Percentiles rank a stretch among this genome's conserved stretches.
phyloP scores from a whole-genome alignment of 2,797 vertebrate genomes.

The Acrossocheilus wenchowensis region DNA sequence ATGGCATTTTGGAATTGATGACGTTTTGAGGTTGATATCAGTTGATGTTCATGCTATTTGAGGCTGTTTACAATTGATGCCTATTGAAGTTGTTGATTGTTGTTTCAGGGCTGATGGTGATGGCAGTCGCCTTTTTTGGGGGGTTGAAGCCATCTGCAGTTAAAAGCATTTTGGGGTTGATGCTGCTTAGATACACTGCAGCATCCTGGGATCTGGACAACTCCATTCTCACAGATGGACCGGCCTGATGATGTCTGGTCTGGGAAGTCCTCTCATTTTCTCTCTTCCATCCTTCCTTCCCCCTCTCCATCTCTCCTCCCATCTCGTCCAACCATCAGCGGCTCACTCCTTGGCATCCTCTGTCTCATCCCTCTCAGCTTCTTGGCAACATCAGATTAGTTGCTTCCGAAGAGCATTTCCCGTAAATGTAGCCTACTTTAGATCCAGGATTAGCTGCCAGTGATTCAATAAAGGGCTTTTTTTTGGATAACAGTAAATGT shows the following conservation, averaged over 20 bases:
- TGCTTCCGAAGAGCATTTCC: conserved; percentile 76
- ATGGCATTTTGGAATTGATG: background rate
- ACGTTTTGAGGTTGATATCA: background rate
- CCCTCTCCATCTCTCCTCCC: conserved; percentile 55
- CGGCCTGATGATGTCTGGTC: conserved; percentile 60
- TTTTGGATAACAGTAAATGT: conserved; percentile 64
- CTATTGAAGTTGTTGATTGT: background rate
- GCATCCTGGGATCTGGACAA: conserved; percentile 60
- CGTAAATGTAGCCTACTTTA: conserved; percentile 70
- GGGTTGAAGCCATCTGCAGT: conserved; percentile 4
- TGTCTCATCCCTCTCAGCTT: conserved; percentile 68
- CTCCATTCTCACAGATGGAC: conserved; percentile 69
- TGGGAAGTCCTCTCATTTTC: conserved; percentile 48
- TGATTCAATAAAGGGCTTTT: conserved; percentile 75
- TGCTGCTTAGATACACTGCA: conserved; percentile 52
- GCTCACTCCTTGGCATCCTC: conserved; percentile 66
- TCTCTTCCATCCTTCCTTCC: conserved; percentile 38
- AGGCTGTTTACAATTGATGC: background rate
- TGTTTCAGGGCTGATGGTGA: background rate
- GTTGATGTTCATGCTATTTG: background rate
- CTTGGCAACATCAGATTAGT: conserved; percentile 70
- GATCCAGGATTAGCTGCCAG: conserved; percentile 73
- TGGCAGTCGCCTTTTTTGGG: background rate
- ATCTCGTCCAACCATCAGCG: conserved; percentile 65
- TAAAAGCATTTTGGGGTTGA: conserved; percentile 30